Percentiles rank a stretch among this genome's conserved stretches.
Conservation (phyloP, 2,888 invertebrate species). For the Galerucella calmariensis region DNA sequence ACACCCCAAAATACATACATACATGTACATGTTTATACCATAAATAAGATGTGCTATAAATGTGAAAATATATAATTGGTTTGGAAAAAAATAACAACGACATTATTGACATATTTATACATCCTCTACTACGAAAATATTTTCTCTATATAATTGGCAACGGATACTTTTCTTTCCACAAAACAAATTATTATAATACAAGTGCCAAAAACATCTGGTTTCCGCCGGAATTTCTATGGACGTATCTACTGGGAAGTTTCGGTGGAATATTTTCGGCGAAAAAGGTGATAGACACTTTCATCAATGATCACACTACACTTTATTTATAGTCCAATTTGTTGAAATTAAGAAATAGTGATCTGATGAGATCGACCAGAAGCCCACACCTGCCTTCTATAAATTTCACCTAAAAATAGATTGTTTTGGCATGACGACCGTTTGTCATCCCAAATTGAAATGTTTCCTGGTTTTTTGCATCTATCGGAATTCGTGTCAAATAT, state of each 20-base stretch:
- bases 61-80: background rate
- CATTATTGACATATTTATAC: background rate
- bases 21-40: too few relatives aligned
- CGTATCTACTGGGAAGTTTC: background rate
- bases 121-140: background rate
- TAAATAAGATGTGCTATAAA: too few relatives aligned
- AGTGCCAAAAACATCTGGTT: background rate
- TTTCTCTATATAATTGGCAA: background rate
- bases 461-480: constrained; percentile 14
- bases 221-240: background rate
- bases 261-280: constrained; percentile 1
- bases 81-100: background rate
- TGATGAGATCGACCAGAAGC: constrained; percentile 9
- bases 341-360: constrained; percentile 9
- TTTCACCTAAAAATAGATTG: constrained; percentile 13
- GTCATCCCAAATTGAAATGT: constrained; percentile 6
- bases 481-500: constrained; percentile 4
- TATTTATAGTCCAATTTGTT: constrained; percentile 19
- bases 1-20: too few relatives aligned
- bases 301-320: constrained; percentile 2
- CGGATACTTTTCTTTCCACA: background rate
- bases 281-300: constrained; percentile 4
- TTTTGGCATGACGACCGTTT: constrained; percentile 7
- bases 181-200: background rate
- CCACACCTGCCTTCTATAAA: constrained; percentile 6